Base-by-base conservation (phyloP, 2,888 invertebrate genomes). In the Chalcis sispes region DNA sequence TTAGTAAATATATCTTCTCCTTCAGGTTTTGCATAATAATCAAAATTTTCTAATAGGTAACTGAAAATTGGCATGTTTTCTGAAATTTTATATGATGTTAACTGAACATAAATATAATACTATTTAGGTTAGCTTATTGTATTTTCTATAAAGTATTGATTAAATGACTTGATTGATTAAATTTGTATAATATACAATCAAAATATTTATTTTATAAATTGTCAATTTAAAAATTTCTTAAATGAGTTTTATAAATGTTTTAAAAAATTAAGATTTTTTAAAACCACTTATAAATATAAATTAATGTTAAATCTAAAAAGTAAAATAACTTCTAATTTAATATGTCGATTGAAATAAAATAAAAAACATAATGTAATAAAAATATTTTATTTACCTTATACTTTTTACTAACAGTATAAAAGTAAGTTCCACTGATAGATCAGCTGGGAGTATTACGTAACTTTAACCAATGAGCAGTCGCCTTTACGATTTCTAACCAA, bases 1-100 rank as follows among this genome's bases (percentile, higher is more conserved):
- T 95, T 95, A 77, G 92, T 90, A 73, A 91, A 87, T 25, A 77
- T 77, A 61, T 76, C 79, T 54, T 72, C 8, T 1, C 81, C 81
- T 25, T 81, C 80, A 0, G 82, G 81, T 10, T 75, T n/a, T 46
- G 69, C 77, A 72, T 75, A 80, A 42, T 82, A 81, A 10, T 73
- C 27, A 1, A 27, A 40, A 42, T 42, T 10, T 48, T 20, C 50
- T n/a, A n/a, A n/a, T n/a, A n/a, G n/a, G n/a, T n/a, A n/a, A n/a
- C n/a, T n/a, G n/a, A n/a, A n/a, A n/a, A n/a, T n/a, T n/a, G n/a
- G n/a, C n/a, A 15, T 66, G 50, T 8, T 25, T 1, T 10, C 76
- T 76, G 13, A 27, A 74, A 70, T 23, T 10, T 56, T 32, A 15
- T 54, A 48, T 58, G 10, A 13, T 61, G 10, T 18, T n/a, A n/a